These are phyloP conservation scores for Leuciscus idus DNA, from an alignment of 2,113 vertebrate species.

Conservation along the genomic window DNA sequence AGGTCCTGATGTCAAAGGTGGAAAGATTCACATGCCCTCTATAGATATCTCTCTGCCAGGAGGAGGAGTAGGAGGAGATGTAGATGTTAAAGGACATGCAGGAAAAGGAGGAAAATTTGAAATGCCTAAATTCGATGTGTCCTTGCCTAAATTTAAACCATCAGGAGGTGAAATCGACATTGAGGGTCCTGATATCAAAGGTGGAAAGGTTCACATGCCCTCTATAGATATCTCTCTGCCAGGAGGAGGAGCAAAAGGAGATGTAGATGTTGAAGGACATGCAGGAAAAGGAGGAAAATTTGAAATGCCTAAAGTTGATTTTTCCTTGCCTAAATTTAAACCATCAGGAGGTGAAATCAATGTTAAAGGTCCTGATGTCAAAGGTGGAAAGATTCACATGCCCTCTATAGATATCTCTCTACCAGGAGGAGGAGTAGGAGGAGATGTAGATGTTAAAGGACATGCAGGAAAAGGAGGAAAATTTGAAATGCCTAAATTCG, in stretches of 20 bases:
- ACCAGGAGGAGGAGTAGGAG: slow-evolving; percentile 59
- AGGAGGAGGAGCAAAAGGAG: background rate
- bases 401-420: slow-evolving; percentile 65
- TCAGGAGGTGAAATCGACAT: background rate
- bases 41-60: background rate
- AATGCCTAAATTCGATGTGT: background rate
- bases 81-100: background rate
- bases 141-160: background rate
- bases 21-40: background rate
- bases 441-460: slow-evolving; percentile 46
- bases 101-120: slow-evolving; percentile 55
- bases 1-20: slow-evolving; percentile 53
- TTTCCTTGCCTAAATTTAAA: slow-evolving; percentile 46
- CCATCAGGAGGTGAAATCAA: background rate
- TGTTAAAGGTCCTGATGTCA: slow-evolving; percentile 15
- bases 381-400: slow-evolving; percentile 62
- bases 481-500: slow-evolving; percentile 38
- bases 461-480: slow-evolving; percentile 20
- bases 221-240: background rate
- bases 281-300: slow-evolving; percentile 31
- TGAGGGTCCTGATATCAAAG: slow-evolving; percentile 42
- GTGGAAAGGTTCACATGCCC: slow-evolving; percentile 53
- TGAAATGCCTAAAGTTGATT: slow-evolving; percentile 41
- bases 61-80: background rate
- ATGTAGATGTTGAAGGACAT: background rate